Conservation (phyloP, 1,140 invertebrate species). For the Chymomyza costata region DNA sequence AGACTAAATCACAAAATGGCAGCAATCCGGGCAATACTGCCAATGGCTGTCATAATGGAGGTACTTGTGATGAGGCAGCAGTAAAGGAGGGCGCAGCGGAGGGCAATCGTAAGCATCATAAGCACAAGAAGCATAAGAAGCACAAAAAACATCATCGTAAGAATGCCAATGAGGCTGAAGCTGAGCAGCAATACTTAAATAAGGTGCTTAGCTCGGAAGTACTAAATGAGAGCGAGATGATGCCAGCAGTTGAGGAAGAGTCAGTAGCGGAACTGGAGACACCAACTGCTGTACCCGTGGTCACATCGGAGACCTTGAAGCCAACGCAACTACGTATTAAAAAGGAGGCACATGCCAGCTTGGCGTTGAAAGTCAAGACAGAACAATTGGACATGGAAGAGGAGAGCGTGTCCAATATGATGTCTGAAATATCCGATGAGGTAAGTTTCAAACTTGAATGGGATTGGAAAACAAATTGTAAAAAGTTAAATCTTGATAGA, state of each 20-base stretch:
- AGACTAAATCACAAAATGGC: constrained; percentile 82
- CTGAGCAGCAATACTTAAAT: neutral
- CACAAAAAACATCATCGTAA: constrained; percentile 85
- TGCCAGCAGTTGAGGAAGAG: neutral
- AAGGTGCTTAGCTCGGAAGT: neutral
- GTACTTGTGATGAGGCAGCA: constrained; percentile 8
- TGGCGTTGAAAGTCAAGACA: constrained; percentile 53
- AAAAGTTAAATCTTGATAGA: neutral
- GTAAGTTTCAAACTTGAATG: constrained; percentile 19
- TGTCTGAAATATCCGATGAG: constrained; percentile 72
- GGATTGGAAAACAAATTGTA: neutral
- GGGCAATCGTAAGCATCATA: constrained; percentile 83
- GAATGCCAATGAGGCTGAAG: constrained; percentile 50
- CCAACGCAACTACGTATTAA: constrained; percentile 39
- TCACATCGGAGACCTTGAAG: neutral
- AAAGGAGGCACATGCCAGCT: constrained; percentile 23
- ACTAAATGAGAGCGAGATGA: too few species aligned
- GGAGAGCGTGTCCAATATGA: constrained; percentile 63
- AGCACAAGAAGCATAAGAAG: constrained; percentile 85
- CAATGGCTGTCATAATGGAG: constrained; percentile 18
- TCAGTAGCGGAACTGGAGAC: neutral
- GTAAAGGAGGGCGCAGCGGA: constrained; percentile 72
- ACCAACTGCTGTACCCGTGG: neutral
- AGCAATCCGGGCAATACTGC: constrained; percentile 77
- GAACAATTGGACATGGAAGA: constrained; percentile 65